Percentiles rank a stretch among this genome's conserved stretches.
phyloP scores from a whole-genome alignment of 2,797 vertebrate genomes.

The Alauda arvensis region DNA sequence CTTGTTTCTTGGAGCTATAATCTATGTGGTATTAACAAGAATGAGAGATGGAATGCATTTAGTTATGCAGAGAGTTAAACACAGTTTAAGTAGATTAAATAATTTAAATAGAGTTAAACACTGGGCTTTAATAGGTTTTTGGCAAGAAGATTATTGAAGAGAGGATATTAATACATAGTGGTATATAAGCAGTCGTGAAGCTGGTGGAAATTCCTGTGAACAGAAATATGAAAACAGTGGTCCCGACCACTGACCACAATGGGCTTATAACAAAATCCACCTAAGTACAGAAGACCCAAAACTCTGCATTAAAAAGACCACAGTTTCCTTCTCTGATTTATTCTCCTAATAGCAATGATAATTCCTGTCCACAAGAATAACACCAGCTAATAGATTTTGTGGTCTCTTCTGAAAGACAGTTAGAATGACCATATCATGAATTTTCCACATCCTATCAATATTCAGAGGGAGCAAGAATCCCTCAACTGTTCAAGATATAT shows the following conservation, averaged over 20 bases:
- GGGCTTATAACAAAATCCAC: not conserved
- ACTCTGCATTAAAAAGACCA: not conserved
- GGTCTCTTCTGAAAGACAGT: not conserved
- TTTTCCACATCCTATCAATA: not conserved
- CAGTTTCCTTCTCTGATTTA: constrained; percentile 1
- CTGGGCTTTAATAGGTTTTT: not conserved
- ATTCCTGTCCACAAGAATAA: constrained; percentile 8
- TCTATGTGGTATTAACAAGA: not conserved
- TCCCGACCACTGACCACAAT: constrained; percentile 10
- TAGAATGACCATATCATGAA: not conserved
- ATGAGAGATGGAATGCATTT: not conserved
- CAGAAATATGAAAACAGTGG: not conserved
- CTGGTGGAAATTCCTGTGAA: not conserved
- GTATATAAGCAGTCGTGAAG: not conserved
- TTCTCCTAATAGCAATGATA: not conserved
- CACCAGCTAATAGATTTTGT: constrained; percentile 1
- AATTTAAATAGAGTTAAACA: not conserved
- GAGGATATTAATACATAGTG: not conserved
- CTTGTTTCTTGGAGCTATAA: not conserved
- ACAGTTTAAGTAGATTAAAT: not conserved
- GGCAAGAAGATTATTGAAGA: not conserved
- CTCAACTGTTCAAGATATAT: not conserved
- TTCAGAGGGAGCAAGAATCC: not conserved
- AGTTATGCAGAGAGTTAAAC: not conserved
- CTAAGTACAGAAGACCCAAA: not conserved